phyloP scores from a whole-genome alignment of 23 tunicate species.

The Diplosoma virens region DNA sequence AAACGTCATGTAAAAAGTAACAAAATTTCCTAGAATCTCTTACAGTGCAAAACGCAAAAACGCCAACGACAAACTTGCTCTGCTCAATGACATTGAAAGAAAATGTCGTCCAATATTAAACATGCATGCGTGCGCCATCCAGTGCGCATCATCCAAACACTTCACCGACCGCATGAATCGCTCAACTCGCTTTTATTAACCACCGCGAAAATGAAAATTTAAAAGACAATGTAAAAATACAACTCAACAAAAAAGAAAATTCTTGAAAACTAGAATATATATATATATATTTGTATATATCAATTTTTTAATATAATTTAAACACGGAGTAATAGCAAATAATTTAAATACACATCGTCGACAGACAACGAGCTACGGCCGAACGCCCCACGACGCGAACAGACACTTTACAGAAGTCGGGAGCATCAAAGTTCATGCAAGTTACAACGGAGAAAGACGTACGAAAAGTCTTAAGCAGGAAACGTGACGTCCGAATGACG shows the following conservation, averaged over 20 bases:
- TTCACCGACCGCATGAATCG: too few relatives aligned
- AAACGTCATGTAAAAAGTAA: neutral
- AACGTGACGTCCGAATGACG: too few relatives aligned
- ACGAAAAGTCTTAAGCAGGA: too few relatives aligned
- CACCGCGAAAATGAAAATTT: constrained; percentile 2
- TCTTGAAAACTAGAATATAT: constrained; percentile 28
- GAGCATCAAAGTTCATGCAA: too few relatives aligned
- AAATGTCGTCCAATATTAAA: neutral
- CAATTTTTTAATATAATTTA: too few relatives aligned
- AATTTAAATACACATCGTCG: neutral
- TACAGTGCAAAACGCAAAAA: neutral
- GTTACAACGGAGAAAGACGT: too few relatives aligned
- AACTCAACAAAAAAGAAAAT: constrained; percentile 10
- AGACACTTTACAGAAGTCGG: too few relatives aligned
- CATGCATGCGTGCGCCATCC: neutral
- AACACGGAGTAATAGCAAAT: constrained; percentile 16
- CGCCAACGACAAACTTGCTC: too few relatives aligned
- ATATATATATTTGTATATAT: too few relatives aligned
- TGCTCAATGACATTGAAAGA: too few relatives aligned
- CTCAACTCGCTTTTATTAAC: constrained; percentile 2
- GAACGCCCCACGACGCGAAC: too few relatives aligned
- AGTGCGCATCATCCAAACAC: too few relatives aligned
- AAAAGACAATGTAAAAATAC: neutral
- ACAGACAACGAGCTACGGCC: neutral
- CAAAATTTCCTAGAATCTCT: constrained; percentile 22